phyloP scores from a whole-genome alignment of 2,113 vertebrate species.

The Ictalurus punctatus region DNA sequence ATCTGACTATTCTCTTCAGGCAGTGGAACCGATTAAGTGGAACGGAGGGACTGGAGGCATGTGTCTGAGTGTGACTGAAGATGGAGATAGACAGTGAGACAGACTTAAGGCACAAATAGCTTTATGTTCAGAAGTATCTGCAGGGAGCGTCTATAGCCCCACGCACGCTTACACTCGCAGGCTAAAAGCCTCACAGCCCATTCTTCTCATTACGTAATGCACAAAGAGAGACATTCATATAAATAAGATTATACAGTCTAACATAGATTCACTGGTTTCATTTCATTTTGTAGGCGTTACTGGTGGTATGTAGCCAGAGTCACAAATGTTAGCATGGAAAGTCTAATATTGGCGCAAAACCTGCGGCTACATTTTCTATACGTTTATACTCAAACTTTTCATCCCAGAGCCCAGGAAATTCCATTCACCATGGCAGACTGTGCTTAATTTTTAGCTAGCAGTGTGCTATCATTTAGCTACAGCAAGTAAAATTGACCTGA shows the following conservation, averaged over 20 bases:
- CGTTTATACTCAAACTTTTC: background rate
- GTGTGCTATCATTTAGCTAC: background rate
- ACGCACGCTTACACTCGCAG: background rate
- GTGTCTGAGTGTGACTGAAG: constrained; percentile 32
- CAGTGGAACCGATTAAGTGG: constrained; percentile 36
- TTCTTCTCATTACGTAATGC: constrained; percentile 21
- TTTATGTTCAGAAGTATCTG: constrained; percentile 13
- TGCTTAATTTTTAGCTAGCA: background rate
- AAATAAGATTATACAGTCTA: constrained; percentile 25
- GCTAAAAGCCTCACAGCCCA: background rate
- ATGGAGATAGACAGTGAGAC: constrained; percentile 17
- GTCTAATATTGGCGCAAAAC: background rate
- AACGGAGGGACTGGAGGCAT: constrained; percentile 17
- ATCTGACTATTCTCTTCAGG: constrained; percentile 25
- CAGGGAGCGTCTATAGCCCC: background rate
- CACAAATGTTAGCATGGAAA: background rate
- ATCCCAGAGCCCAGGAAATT: background rate
- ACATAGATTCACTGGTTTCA: background rate
- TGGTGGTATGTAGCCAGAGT: background rate
- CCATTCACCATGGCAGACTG: background rate
- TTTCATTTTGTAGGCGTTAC: background rate
- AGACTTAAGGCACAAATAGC: constrained; percentile 37
- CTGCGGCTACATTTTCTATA: background rate
- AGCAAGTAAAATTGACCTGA: background rate
- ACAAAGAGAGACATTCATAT: background rate